Base-by-base conservation (phyloP, 2,797 vertebrate species). In the Hemibagrus guttatus region DNA sequence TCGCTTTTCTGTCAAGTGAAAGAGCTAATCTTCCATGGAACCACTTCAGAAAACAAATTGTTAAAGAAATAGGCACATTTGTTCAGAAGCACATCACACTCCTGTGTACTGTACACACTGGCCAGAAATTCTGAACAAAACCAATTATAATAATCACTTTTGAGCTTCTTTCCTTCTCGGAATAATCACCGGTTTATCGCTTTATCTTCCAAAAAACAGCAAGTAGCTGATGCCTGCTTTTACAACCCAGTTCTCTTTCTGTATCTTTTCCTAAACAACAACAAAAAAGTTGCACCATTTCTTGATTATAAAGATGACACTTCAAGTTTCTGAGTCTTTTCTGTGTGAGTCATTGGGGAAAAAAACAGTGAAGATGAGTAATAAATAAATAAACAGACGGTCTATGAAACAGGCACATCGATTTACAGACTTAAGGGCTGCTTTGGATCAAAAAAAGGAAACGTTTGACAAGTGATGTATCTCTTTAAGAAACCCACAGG, bases 251-350 rank as follows among this genome's bases (percentile, higher is more conserved):
- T 88, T 78, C 58, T 49, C 28, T 49, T 83, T 85, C 79, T 87
- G 84, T 88, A 71, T 56, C 42, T 83, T 89, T 89, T 88, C 76
- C 58, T 13, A 66, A 52, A 52, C 42, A 9, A 35, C 71, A 64
- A 81, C 39, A 79, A 54, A 63, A 28, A 87, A 31, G 16, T 87
- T 86, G 79, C 90, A 88, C 81, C 84, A 58, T 87, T 89, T 88
- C 79, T 88, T 90, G 85, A 86, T 63, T 86, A 88, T 89, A 90
- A 91, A 91, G 88, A 85, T 75, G 76, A 87, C 85, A 88, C 84
- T 79, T 86, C 61, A 66, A 82, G 8, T 12, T 31, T 52, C 61
- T 31, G 80, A 49, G 63, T 82, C 58, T n/a, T 28, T 78, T 83
- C 13, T 84, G 5, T 90, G 74, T 87, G 52, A 66, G 16, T 88